Conservation (phyloP, 2,888 invertebrate species). For the Notocelia uddmanniana region DNA sequence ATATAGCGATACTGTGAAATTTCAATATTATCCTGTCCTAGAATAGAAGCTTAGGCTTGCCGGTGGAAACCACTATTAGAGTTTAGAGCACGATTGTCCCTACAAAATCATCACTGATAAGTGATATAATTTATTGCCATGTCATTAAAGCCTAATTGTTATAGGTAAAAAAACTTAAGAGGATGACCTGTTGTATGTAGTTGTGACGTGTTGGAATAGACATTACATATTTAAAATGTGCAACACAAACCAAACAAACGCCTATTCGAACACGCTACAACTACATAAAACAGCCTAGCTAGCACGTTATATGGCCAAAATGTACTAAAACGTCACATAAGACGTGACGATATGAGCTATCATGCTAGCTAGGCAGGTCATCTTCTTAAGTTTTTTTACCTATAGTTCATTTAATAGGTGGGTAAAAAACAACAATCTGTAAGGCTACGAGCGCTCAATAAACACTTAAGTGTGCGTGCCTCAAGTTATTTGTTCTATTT, state of each 20-base stretch:
- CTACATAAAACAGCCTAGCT: no score
- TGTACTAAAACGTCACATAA: no score
- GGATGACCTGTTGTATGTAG: no score
- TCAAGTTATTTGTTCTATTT: constrained; percentile 77
- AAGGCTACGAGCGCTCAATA: constrained; percentile 57
- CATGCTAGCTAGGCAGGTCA: no score
- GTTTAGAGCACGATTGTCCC: not conserved
- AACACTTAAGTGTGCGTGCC: constrained; percentile 67
- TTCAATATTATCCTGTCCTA: not conserved
- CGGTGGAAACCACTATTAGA: not conserved
- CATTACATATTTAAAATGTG: no score
- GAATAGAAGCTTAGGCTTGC: fast-evolving
- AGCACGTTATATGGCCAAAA: no score
- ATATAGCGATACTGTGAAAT: not conserved
- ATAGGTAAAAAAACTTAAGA: no score
- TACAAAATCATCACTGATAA: not conserved
- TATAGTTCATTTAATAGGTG: constrained; percentile 33
- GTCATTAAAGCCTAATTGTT: constrained; percentile 20
- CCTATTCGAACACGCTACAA: no score
- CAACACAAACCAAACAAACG: no score
- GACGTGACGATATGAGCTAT: no score
- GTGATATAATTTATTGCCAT: not conserved
- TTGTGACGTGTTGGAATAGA: no score
- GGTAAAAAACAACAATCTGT: constrained; percentile 50
- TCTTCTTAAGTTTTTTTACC: no score